These are phyloP conservation scores for Passer domesticus DNA, from an alignment of 2,113 vertebrate genomes.

Conservation along the genomic window DNA sequence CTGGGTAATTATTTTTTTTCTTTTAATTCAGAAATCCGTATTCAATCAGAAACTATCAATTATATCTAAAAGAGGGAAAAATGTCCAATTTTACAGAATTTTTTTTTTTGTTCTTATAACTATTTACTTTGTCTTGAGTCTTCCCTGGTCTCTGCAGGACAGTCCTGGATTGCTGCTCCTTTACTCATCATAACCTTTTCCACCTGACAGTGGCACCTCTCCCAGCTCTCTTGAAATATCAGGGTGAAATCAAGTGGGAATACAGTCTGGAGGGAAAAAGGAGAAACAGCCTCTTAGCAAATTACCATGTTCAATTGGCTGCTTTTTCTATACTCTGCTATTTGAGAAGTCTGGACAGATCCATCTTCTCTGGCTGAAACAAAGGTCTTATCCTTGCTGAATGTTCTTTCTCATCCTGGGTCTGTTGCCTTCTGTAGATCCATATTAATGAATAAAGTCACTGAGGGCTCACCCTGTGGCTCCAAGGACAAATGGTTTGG, in stretches of 20 bases:
- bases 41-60: not conserved
- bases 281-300: not conserved
- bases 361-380: not conserved
- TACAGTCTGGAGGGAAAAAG: not conserved
- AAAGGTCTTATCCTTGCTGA: not conserved
- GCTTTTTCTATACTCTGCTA: not conserved
- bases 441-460: not conserved
- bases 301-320: not conserved
- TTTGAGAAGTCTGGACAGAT: not conserved
- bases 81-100: no score
- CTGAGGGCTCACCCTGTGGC: not conserved
- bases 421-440: not conserved
- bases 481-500: not conserved
- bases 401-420: not conserved
- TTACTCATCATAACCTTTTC: not conserved
- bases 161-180: not conserved
- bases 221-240: not conserved
- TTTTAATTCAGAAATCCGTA: not conserved
- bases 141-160: not conserved
- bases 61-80: not conserved
- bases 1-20: not conserved
- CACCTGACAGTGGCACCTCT: not conserved
- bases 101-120: not conserved
- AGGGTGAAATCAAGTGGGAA: not conserved
- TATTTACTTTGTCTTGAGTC: not conserved